These are phyloP conservation scores for Pyrrhosoma nymphula DNA, from an alignment of 2,888 invertebrate species.

Conservation along the genomic window DNA sequence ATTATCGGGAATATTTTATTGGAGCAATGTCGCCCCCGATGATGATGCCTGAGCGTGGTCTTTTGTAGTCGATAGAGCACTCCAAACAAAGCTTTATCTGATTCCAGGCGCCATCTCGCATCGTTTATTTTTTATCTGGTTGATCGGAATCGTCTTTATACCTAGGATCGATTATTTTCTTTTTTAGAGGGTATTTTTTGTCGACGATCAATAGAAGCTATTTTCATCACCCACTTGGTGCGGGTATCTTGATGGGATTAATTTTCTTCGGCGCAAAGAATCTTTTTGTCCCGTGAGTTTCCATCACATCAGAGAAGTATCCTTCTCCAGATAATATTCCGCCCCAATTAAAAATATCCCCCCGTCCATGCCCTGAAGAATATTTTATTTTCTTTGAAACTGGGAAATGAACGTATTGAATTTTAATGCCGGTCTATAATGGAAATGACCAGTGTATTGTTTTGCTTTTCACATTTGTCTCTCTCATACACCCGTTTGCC, in stretches of 20 bases:
- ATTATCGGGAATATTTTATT: not conserved
- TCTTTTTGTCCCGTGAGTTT: not conserved
- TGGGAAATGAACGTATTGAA: too few species aligned
- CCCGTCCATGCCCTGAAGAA: not conserved
- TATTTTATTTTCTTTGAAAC: not conserved
- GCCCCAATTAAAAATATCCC: not conserved
- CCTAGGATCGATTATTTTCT: not conserved
- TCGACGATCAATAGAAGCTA: not conserved
- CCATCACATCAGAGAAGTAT: not conserved
- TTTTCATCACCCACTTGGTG: constrained; percentile 3
- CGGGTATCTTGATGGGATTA: not conserved
- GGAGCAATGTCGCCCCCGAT: not conserved
- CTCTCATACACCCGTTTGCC: too few species aligned
- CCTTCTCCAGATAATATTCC: not conserved
- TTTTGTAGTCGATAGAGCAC: not conserved
- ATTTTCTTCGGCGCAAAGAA: not conserved
- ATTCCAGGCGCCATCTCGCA: not conserved
- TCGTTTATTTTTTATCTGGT: not conserved
- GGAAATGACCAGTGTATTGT: too few species aligned
- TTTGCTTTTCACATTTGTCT: too few species aligned
- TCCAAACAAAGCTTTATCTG: not conserved
- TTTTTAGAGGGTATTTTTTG: not conserved
- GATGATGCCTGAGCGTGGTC: not conserved
- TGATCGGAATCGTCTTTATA: not conserved
- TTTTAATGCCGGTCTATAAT: too few species aligned